A percentile compares a stretch with the other conserved stretches of the same genome.
Conservation (phyloP, 2,797 vertebrate genomes). For the Hybognathus amarus region DNA sequence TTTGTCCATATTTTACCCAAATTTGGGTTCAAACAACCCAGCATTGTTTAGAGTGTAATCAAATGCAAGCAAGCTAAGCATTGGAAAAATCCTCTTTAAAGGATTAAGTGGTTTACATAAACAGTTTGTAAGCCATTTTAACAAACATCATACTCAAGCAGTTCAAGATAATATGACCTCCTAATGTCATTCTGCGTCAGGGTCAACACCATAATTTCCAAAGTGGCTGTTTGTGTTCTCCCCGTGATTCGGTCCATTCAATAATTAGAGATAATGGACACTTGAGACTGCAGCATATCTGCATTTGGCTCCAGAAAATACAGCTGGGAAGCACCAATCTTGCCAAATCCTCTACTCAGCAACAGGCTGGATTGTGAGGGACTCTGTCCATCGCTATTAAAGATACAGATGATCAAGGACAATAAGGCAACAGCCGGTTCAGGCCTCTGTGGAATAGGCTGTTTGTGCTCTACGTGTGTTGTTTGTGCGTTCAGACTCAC, state of each 20-base stretch:
- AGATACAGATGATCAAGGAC: constrained; percentile 29
- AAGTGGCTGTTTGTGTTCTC: constrained; percentile 62
- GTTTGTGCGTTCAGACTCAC: neutral
- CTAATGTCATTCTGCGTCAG: constrained; percentile 64
- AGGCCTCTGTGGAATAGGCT: constrained; percentile 22
- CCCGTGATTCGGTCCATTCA: constrained; percentile 61
- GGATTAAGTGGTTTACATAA: constrained; percentile 6
- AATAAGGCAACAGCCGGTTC: constrained; percentile 23
- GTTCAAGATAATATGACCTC: constrained; percentile 53
- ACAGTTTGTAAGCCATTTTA: neutral
- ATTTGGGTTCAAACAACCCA: too few relatives aligned
- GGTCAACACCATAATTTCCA: constrained; percentile 70
- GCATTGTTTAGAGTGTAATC: too few relatives aligned
- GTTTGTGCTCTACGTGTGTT: constrained; percentile 10
- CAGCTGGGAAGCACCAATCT: constrained; percentile 63
- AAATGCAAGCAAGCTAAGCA: neutral
- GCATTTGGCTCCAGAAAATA: constrained; percentile 61
- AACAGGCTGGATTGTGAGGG: constrained; percentile 33
- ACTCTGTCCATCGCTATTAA: neutral
- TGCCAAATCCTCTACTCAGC: constrained; percentile 53
- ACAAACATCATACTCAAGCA: constrained; percentile 38
- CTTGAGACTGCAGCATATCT: constrained; percentile 63
- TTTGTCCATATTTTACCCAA: too few relatives aligned
- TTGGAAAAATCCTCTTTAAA: neutral
- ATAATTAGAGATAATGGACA: constrained; percentile 73